phyloP scores from a whole-genome alignment of 2,113 vertebrate species.

The Pygoscelis antarcticus region DNA sequence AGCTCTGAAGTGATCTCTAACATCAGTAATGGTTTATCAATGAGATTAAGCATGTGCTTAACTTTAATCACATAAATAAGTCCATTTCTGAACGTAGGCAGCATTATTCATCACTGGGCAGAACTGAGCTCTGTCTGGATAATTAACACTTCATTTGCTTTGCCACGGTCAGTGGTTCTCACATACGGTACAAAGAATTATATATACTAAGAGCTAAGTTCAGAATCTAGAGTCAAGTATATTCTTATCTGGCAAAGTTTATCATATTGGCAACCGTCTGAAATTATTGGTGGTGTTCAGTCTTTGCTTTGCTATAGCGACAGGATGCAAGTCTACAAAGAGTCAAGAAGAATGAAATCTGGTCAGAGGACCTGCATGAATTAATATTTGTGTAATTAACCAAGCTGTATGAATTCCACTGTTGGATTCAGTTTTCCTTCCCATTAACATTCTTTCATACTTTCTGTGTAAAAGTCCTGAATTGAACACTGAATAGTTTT shows the following conservation, averaged over 20 bases:
- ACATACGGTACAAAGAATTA: background rate
- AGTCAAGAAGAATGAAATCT: background rate
- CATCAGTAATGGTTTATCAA: background rate
- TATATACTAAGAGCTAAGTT: background rate
- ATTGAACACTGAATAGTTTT: background rate
- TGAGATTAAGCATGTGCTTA: constrained; percentile 58
- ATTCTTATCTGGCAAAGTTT: background rate
- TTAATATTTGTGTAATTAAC: constrained; percentile 31
- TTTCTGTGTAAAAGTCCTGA: background rate
- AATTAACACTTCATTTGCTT: constrained; percentile 43
- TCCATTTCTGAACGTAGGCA: constrained; percentile 16
- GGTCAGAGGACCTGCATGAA: background rate
- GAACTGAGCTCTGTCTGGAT: constrained; percentile 4
- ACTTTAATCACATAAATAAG: constrained; percentile 59
- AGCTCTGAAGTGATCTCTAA: background rate
- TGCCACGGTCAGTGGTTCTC: background rate
- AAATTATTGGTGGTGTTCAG: background rate
- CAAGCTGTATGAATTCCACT: background rate
- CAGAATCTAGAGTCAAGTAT: background rate
- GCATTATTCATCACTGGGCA: constrained; percentile 1
- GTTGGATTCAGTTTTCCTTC: background rate
- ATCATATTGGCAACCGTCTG: background rate
- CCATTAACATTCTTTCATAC: constrained; percentile 6
- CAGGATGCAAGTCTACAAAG: background rate
- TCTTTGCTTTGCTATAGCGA: background rate